Evolutionary conservation across 2,113 vertebrate species (phyloP).

Genomic region (Menidia beryllina): DNA sequence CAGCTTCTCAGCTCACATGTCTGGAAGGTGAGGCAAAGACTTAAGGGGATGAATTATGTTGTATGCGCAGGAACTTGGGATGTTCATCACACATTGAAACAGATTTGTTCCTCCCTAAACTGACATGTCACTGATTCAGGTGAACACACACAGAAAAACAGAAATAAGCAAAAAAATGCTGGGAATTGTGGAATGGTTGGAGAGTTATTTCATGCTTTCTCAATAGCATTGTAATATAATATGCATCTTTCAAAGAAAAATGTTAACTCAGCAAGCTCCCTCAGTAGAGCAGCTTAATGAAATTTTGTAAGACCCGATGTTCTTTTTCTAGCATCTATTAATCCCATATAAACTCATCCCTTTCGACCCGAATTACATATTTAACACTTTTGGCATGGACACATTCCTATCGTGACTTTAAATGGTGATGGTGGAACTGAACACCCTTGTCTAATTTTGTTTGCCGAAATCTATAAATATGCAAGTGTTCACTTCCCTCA

Average conservation of each 20-base stretch:
- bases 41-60: no score
- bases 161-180: no score
- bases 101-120: no score
- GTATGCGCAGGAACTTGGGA: no score
- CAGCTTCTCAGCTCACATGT: no score
- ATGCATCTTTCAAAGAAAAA: neutral
- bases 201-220: no score
- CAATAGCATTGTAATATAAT: no score
- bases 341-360: conserved; percentile 4
- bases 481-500: neutral
- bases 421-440: neutral
- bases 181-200: no score
- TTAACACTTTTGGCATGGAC: conserved; percentile 2
- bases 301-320: conserved; percentile 37
- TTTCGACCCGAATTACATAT: neutral
- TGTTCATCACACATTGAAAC: no score
- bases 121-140: no score
- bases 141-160: no score
- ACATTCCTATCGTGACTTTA: neutral
- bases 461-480: conserved; percentile 6
- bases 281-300: conserved; percentile 18
- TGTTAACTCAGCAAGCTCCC: conserved; percentile 1
- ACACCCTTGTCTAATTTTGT: conserved; percentile 6
- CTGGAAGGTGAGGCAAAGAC: no score
- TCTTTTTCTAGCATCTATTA: neutral